Base-by-base conservation (phyloP, 2,888 invertebrate genomes). In the Melinaea marsaeus region DNA sequence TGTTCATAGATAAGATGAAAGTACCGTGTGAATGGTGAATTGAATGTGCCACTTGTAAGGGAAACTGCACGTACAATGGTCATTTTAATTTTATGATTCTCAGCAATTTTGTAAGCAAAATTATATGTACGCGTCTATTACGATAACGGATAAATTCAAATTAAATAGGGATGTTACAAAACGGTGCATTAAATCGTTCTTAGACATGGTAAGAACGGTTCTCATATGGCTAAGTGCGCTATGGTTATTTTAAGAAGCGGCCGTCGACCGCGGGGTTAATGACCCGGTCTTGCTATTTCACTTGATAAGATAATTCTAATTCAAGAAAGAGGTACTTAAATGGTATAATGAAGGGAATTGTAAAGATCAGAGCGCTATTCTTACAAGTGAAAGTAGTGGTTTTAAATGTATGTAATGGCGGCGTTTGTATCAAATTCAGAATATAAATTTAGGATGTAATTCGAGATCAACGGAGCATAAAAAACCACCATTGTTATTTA, bases 1-100 rank as follows among this genome's bases (percentile, higher is more conserved):
- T 81, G 87, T 87, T 85, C 83, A 84, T 81, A 78, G 74, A 72
- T 76, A 73, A 77, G 80, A 87, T 77, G 89, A 89, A 89, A 89
- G 89, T 82, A 75, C 74, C 82, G 85, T 88, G 88, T 80, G 86
- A 87, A 83, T 72, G 77, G 74, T 70, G 72, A 75, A 73, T 71
- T 76, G 79, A 79, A 75, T 78, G 77, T 71, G 73, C 74, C 68
- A 74, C 78, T 77, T 76, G 76, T 67, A 72, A 81, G 81, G 81
- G 83, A 85, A 85, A 87, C 79, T 79, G 58, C 46, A 59, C 5
- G 54, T 22, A 59, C 68, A 69, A 65, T 65, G 11, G 64, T 55
- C 35, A 45, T 33, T 11, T 55, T 6, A 45, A 22, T n/a, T 33
- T 55, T 54, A 33, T 54, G n/a, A 34, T 5, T 55, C 22, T 13